Conservation (phyloP, 2,888 invertebrate species). For the Tachina grossa region DNA sequence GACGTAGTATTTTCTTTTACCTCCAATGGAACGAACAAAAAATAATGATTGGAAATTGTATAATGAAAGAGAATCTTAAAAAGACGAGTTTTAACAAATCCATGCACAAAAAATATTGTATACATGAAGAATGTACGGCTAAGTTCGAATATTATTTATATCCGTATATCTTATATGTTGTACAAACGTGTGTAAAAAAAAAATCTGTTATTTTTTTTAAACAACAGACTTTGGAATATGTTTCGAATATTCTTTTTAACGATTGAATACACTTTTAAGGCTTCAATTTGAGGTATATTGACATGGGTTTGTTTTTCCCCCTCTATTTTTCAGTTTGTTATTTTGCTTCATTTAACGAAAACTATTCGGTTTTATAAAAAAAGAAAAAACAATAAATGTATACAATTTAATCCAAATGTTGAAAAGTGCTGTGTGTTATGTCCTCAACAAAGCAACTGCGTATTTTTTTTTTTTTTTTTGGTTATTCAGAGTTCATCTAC, state of each 20-base stretch:
- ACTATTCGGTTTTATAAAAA: conserved; percentile 1
- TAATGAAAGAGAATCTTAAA: conserved; percentile 35
- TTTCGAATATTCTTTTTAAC: conserved; percentile 40
- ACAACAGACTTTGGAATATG: conserved; percentile 38
- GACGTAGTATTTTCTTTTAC: conserved; percentile 24
- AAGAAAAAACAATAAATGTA: conserved; percentile 17
- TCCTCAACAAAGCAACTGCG: conserved; percentile 2
- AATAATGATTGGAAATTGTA: conserved; percentile 19
- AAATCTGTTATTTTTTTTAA: conserved; percentile 25
- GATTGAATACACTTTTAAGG: conserved; percentile 54
- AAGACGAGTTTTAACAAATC: conserved; percentile 25
- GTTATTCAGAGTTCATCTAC: background rate
- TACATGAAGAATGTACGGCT: background rate
- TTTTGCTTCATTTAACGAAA: conserved; percentile 13
- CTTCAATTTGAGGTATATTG: conserved; percentile 65
- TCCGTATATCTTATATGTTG: conserved; percentile 27
- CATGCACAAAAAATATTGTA: conserved; percentile 1
- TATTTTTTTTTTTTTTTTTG: conserved; percentile 19
- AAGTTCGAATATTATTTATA: conserved; percentile 20
- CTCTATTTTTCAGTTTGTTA: background rate
- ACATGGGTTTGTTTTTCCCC: conserved; percentile 44
- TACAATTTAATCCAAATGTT: conserved; percentile 58
- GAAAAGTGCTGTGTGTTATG: conserved; percentile 9
- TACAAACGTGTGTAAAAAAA: conserved; percentile 29
- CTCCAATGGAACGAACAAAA: background rate